Conservation (phyloP, 1,140 invertebrate species). For the Hyphantria cunea region DNA sequence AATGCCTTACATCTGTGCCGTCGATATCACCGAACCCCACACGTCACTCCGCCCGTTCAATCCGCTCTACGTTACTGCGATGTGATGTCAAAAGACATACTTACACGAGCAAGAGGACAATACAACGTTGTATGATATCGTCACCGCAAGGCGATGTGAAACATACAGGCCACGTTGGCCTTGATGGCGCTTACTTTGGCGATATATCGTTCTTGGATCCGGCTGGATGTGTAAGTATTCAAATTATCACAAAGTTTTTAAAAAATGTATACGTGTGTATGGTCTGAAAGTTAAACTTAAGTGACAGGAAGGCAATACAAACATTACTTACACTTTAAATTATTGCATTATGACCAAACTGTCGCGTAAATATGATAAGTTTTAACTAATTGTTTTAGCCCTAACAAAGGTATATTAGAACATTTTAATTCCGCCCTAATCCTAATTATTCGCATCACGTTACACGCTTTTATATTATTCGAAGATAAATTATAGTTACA, state of each 20-base stretch:
- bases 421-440: too few relatives aligned
- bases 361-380: too few relatives aligned
- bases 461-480: too few relatives aligned
- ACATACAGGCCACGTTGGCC: conserved; percentile 97
- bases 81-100: conserved; percentile 67
- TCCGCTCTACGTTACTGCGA: conserved; percentile 59
- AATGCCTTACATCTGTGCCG: conserved; percentile 39
- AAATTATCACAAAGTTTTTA: not conserved
- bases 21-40: conserved; percentile 58
- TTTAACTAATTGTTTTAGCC: too few relatives aligned
- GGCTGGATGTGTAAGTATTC: conserved; percentile 68
- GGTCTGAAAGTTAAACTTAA: too few relatives aligned
- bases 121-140: conserved; percentile 97
- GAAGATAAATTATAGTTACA: too few relatives aligned
- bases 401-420: too few relatives aligned
- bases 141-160: conserved; percentile 97
- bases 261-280: too few relatives aligned
- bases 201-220: conserved; percentile 93
- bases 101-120: conserved; percentile 83
- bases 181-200: conserved; percentile 98
- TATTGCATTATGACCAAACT: too few relatives aligned
- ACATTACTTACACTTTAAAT: too few relatives aligned
- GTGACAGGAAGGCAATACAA: too few relatives aligned
- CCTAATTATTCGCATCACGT: too few relatives aligned
- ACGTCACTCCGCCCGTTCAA: conserved; percentile 49